These are phyloP conservation scores for Cynoglossus semilaevis DNA, from an alignment of 2,113 vertebrate genomes.

Conservation along the genomic window DNA sequence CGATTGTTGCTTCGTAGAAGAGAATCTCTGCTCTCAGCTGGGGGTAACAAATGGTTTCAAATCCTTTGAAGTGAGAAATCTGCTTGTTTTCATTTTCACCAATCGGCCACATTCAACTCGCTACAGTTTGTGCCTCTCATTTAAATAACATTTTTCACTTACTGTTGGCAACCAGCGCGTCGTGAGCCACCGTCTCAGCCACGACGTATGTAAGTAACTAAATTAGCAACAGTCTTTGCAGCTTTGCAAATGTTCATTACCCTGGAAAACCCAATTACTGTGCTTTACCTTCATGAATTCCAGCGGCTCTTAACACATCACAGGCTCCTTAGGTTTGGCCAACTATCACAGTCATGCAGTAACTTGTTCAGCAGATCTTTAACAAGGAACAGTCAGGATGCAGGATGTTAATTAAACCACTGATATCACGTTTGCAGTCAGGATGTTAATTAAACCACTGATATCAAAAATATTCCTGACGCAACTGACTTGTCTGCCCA, in stretches of 20 bases:
- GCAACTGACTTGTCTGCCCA: constrained; percentile 44
- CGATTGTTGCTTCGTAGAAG: constrained; percentile 72
- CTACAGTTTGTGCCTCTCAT: constrained; percentile 48
- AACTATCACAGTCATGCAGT: no score
- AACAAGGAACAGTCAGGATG: no score
- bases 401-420: no score
- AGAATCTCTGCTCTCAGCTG: constrained; percentile 67
- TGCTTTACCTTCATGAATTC: no score
- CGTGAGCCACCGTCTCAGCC: constrained; percentile 19
- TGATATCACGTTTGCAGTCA: background rate
- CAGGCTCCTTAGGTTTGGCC: no score
- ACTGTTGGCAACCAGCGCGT: constrained; percentile 9
- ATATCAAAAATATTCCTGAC: constrained; percentile 13
- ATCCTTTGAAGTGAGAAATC: constrained; percentile 70
- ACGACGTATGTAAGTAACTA: no score
- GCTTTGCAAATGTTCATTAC: no score
- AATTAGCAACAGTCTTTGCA: no score
- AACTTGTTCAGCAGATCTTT: no score
- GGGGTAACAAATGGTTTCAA: constrained; percentile 62
- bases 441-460: no score
- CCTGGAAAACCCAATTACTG: no score
- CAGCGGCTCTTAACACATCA: no score
- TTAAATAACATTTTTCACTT: constrained; percentile 43
- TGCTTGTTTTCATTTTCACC: constrained; percentile 61
- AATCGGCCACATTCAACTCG: constrained; percentile 49